phyloP scores from a whole-genome alignment of 1,140 invertebrate genomes.

The Zaprionus inermis region DNA sequence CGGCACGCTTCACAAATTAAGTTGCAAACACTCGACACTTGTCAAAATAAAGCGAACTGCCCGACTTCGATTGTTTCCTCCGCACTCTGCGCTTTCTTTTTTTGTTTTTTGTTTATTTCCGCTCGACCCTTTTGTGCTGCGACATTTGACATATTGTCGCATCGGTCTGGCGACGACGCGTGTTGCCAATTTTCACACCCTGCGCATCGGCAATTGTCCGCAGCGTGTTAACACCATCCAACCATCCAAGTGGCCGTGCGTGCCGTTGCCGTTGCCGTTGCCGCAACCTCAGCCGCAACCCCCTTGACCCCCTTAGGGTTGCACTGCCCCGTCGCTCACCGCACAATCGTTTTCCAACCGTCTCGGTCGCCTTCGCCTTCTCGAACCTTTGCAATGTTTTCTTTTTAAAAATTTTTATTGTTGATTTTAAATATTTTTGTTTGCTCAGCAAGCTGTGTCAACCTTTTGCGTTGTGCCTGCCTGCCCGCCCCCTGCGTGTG shows the following conservation, averaged over 20 bases:
- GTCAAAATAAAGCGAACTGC: conserved; percentile 76
- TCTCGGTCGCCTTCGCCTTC: conserved; percentile 5
- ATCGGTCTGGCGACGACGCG: conserved; percentile 48
- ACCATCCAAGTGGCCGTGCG: conserved; percentile 63
- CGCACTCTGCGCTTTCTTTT: no score
- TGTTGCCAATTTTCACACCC: conserved; percentile 84
- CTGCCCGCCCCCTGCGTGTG: conserved; percentile 27
- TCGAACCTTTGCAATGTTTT: conserved; percentile 53
- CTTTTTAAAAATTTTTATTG: conserved; percentile 70
- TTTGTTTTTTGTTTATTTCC: conserved; percentile 23
- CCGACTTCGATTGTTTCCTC: conserved; percentile 34
- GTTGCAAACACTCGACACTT: conserved; percentile 76
- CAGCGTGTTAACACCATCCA: conserved; percentile 65
- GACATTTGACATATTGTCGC: conserved; percentile 83
- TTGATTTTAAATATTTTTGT: conserved; percentile 79
- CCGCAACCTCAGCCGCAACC: conserved; percentile 6
- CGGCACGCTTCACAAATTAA: conserved; percentile 77
- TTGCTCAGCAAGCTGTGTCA: conserved; percentile 58
- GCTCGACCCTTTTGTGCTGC: conserved; percentile 55
- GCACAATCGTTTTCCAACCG: no score
- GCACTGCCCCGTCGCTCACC: no score
- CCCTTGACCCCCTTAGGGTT: conserved; percentile 47
- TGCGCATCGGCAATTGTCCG: conserved; percentile 73
- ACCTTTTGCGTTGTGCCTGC: conserved; percentile 10
- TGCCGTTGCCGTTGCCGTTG: conserved; percentile 30